A percentile compares a stretch with the other conserved stretches of the same genome.
phyloP scores from a whole-genome alignment of 2,888 invertebrate species.

The Patella pellucida region DNA sequence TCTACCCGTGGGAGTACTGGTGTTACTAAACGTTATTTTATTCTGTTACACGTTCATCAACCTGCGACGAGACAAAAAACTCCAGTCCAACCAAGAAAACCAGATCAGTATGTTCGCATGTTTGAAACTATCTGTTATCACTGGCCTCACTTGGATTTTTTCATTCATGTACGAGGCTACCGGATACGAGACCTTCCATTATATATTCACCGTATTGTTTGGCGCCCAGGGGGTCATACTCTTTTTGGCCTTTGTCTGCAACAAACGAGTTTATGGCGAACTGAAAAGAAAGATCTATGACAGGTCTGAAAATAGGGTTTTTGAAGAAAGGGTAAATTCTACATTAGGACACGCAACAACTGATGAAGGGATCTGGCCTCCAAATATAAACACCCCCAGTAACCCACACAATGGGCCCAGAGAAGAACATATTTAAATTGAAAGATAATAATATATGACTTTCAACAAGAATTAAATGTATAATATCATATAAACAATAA shows the following conservation, averaged over 20 bases:
- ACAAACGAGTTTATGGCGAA: background rate
- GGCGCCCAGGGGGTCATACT: conserved; percentile 5
- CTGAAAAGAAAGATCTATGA: background rate
- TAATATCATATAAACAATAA: too few species aligned
- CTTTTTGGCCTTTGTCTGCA: conserved; percentile 11
- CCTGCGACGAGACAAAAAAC: background rate
- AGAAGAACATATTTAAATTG: too few species aligned
- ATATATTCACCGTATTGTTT: conserved; percentile 10
- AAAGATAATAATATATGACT: too few species aligned
- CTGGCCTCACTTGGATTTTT: conserved; percentile 13
- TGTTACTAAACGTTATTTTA: background rate
- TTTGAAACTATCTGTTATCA: conserved; percentile 13
- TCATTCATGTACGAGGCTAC: background rate
- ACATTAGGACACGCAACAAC: too few species aligned
- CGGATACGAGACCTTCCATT: background rate
- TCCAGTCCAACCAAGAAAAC: background rate
- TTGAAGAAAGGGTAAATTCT: too few species aligned
- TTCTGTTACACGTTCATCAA: conserved; percentile 9
- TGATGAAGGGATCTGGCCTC: too few species aligned
- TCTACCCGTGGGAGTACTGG: conserved; percentile 14
- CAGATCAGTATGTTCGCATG: conserved; percentile 12
- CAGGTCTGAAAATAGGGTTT: too few species aligned
- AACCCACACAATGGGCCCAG: too few species aligned
- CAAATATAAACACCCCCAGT: too few species aligned
- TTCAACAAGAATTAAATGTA: too few species aligned